phyloP scores from a whole-genome alignment of 2,113 vertebrate species.

The Thinocorus orbignyianus region DNA sequence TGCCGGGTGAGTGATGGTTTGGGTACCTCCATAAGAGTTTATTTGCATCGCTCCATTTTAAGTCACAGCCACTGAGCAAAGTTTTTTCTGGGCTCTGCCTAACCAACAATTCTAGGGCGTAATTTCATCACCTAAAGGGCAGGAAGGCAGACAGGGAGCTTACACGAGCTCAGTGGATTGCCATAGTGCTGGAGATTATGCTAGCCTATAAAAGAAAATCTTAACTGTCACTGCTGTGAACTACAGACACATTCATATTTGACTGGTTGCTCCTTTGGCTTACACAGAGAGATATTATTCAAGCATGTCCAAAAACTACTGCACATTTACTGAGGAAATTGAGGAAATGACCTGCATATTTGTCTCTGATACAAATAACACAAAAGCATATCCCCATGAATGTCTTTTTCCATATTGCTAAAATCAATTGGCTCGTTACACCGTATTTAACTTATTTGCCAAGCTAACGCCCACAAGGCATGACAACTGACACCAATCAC shows the following conservation, averaged over 20 bases:
- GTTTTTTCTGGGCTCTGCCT: background rate
- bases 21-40: background rate
- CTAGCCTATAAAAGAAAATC: background rate
- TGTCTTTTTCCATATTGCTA: background rate
- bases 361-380: background rate
- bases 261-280: background rate
- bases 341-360: background rate
- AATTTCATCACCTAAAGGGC: background rate
- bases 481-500: background rate
- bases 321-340: background rate
- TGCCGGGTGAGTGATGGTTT: rapidly evolving
- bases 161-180: background rate
- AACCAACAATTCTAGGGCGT: background rate
- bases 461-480: background rate
- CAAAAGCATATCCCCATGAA: background rate
- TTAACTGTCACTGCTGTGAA: background rate
- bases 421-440: background rate
- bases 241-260: background rate
- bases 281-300: background rate
- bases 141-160: background rate
- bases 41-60: background rate
- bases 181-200: background rate
- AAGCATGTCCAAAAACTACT: background rate
- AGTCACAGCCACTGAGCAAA: background rate
- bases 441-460: background rate